phyloP scores from a whole-genome alignment of 2,888 invertebrate genomes.

The Oligia latruncula region DNA sequence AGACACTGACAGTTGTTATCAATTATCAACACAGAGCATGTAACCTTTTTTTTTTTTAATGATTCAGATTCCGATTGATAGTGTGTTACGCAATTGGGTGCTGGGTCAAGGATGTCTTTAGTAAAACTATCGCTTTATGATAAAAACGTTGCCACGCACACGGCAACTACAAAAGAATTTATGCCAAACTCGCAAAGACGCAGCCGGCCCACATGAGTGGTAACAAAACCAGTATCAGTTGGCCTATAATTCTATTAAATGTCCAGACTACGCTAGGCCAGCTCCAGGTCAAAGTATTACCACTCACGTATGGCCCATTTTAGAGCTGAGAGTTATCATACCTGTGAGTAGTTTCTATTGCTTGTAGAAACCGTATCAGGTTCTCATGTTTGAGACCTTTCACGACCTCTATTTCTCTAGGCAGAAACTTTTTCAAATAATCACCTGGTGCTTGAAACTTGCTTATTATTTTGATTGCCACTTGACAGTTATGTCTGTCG shows the following conservation, averaged over 20 bases:
- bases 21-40: too few species aligned
- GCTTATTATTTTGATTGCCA: slow-evolving; percentile 95
- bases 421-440: slow-evolving; percentile 94
- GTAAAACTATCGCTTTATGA: neutral
- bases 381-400: slow-evolving; percentile 95
- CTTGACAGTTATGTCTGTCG: slow-evolving; percentile 92
- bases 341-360: slow-evolving; percentile 96
- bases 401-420: slow-evolving; percentile 95
- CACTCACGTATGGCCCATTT: neutral
- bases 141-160: neutral
- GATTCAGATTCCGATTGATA: too few species aligned
- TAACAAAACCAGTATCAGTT: neutral
- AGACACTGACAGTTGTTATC: too few species aligned
- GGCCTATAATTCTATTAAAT: neutral
- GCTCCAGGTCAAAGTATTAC: neutral
- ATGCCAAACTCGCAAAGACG: neutral
- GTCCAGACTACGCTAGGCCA: neutral
- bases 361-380: slow-evolving; percentile 94
- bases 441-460: slow-evolving; percentile 95
- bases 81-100: too few species aligned
- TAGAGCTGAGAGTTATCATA: slow-evolving; percentile 70
- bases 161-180: neutral
- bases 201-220: neutral
- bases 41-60: too few species aligned
- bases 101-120: neutral